Conservation (phyloP, 2,797 vertebrate species). For the Periophthalmus magnuspinnatus region DNA sequence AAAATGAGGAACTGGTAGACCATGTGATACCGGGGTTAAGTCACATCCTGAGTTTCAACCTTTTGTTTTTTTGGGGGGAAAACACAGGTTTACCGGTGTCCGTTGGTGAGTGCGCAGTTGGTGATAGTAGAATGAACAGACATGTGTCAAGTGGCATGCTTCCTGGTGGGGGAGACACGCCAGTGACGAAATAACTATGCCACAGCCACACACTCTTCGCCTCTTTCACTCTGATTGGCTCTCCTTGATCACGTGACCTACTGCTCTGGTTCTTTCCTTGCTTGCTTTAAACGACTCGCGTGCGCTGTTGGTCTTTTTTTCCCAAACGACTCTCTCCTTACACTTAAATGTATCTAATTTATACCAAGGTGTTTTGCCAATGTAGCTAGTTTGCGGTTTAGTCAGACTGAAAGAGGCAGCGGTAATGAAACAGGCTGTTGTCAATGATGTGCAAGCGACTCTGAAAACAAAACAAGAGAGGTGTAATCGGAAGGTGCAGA, state of each 20-base stretch:
- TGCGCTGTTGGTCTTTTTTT: conserved; percentile 64
- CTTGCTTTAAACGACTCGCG: conserved; percentile 62
- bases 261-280: conserved; percentile 63
- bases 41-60: conserved; percentile 6
- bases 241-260: conserved; percentile 62
- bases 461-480: conserved; percentile 58
- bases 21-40: conserved; percentile 60
- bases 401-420: conserved; percentile 49
- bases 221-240: conserved; percentile 64
- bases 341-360: conserved; percentile 26
- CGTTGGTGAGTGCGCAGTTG: conserved; percentile 41
- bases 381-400: conserved; percentile 49
- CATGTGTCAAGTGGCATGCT: conserved; percentile 45
- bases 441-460: conserved; percentile 48
- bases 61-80: conserved; percentile 58
- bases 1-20: conserved; percentile 22
- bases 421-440: conserved; percentile 51
- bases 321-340: conserved; percentile 55
- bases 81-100: conserved; percentile 41
- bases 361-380: conserved; percentile 52
- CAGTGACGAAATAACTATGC: conserved; percentile 55
- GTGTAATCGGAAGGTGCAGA: conserved; percentile 39
- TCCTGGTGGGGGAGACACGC: conserved; percentile 56
- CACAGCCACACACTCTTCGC: conserved; percentile 66
- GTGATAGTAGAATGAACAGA: conserved; percentile 36